Percentiles rank a stretch among this genome's conserved stretches.
Evolutionary conservation across 35 echinoderm and acorn worm species (phyloP).

Genomic region (Strongylocentrotus purpuratus): DNA sequence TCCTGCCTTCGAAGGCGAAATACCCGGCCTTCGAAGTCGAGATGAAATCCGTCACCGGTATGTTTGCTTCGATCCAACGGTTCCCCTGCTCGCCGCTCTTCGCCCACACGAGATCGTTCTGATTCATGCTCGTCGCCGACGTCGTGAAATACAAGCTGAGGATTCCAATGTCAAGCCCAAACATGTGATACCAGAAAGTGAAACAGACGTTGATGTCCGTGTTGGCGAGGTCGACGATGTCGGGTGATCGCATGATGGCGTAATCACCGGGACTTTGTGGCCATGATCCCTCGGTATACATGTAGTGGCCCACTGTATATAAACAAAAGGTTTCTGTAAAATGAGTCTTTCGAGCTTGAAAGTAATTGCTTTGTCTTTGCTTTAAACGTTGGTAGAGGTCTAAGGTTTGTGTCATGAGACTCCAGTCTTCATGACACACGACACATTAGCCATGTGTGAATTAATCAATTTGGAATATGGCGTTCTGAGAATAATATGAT

Average conservation of each 20-base stretch:
- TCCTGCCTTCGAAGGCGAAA: conserved; percentile 30
- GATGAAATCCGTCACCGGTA: conserved; percentile 5
- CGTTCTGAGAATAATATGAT: too few relatives aligned
- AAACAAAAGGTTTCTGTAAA: neutral
- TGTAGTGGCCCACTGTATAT: conserved; percentile 44
- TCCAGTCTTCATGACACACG: too few relatives aligned
- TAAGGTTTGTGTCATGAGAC: too few relatives aligned
- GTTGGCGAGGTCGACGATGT: neutral
- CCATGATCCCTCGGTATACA: conserved; percentile 52
- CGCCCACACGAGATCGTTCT: neutral
- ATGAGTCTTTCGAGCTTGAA: too few relatives aligned
- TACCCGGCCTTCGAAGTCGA: neutral
- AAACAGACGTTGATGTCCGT: neutral
- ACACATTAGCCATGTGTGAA: too few relatives aligned
- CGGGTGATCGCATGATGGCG: conserved; percentile 38
- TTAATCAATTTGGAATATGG: too few relatives aligned
- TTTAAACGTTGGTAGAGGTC: too few relatives aligned
- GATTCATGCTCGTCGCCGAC: neutral
- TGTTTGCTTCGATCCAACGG: neutral
- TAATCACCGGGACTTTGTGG: conserved; percentile 37
- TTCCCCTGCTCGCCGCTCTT: neutral
- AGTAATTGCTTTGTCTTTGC: too few relatives aligned
- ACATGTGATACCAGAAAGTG: conserved; percentile 25
- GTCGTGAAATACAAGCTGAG: conserved; percentile 33
- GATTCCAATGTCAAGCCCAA: neutral